Evolutionary conservation across 2,113 vertebrate genomes (phyloP).

Genomic region (Reinhardtius hippoglossoides): DNA sequence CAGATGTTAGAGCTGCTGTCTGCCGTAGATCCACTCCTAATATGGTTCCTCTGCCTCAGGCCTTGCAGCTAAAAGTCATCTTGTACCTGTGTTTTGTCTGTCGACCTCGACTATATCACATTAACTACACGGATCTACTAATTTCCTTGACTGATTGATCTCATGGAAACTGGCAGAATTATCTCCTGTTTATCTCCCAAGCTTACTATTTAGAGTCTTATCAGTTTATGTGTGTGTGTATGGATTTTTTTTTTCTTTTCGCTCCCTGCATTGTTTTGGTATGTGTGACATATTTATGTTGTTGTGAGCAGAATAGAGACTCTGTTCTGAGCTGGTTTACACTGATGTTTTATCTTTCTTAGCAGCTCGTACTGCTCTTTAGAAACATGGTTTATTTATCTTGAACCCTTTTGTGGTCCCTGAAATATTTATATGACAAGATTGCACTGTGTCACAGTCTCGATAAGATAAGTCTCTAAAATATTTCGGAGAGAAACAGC

Average conservation of each 20-base stretch:
- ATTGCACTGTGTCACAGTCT: constrained; percentile 1
- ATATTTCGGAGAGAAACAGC: too few relatives aligned
- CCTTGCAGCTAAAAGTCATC: background rate
- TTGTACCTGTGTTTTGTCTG: background rate
- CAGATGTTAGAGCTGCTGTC: background rate
- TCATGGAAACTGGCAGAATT: background rate
- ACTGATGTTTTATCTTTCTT: too few relatives aligned
- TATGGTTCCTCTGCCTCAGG: background rate
- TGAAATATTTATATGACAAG: constrained; percentile 14
- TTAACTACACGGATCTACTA: background rate
- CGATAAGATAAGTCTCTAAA: too few relatives aligned
- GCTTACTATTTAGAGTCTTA: background rate
- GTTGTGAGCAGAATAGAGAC: too few relatives aligned
- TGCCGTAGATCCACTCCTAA: background rate
- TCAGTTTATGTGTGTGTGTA: too few relatives aligned
- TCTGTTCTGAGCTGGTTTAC: too few relatives aligned
- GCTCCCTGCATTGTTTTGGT: too few relatives aligned
- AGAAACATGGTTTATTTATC: background rate
- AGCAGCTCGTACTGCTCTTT: too few relatives aligned
- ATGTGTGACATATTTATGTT: too few relatives aligned
- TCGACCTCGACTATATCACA: background rate
- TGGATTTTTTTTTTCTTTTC: too few relatives aligned
- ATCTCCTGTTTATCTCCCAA: background rate
- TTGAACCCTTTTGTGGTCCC: constrained; percentile 7
- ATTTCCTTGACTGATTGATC: background rate